Conservation (phyloP, 2,797 vertebrate species). For the Gorsachius magnificus region DNA sequence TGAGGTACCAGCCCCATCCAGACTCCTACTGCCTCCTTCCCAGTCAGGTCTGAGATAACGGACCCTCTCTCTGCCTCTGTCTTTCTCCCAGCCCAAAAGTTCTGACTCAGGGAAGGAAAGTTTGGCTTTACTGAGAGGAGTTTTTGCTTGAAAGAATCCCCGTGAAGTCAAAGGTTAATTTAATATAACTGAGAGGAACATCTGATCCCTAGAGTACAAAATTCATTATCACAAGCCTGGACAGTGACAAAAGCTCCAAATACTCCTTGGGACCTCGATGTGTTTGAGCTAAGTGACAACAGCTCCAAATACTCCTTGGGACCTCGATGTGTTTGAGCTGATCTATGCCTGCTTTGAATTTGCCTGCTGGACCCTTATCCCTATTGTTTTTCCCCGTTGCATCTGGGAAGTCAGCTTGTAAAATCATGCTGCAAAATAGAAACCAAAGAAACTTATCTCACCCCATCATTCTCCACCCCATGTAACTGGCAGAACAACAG, state of each 20-base stretch:
- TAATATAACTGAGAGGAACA: neutral
- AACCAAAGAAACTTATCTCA: neutral
- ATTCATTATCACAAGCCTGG: neutral
- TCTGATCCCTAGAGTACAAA: neutral
- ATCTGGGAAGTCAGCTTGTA: neutral
- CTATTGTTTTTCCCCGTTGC: neutral
- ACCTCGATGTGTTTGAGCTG: neutral
- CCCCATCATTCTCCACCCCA: neutral
- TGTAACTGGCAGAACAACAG: neutral
- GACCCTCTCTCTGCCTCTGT: neutral
- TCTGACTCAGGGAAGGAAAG: neutral
- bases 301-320: neutral
- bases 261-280: neutral
- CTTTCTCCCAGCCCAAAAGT: neutral
- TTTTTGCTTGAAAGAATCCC: neutral
- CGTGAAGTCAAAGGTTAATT: neutral
- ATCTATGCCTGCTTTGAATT: neutral
- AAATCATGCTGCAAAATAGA: neutral
- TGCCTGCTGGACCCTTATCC: neutral
- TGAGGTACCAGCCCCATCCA: neutral
- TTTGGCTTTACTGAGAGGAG: neutral
- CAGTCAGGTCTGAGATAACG: neutral
- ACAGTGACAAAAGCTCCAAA: neutral
- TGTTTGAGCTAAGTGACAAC: neutral
- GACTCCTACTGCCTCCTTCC: neutral